phyloP scores from a whole-genome alignment of 1,140 invertebrate species.

The Oncopeltus fasciatus region DNA sequence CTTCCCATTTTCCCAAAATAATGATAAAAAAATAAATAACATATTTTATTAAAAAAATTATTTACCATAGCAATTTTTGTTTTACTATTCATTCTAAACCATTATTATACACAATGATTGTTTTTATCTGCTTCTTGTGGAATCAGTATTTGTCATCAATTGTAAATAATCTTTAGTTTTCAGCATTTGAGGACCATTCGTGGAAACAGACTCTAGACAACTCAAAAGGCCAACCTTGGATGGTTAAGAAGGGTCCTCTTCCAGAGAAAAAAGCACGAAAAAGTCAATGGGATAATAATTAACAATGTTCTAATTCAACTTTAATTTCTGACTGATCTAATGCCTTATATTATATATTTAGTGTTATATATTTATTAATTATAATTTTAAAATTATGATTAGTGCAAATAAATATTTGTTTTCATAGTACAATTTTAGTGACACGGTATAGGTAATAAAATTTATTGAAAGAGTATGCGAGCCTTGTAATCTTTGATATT shows the following conservation, averaged over 20 bases:
- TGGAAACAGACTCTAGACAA: slow-evolving; percentile 53
- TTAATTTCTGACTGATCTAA: neutral
- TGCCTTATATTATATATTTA: neutral
- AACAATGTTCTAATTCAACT: neutral
- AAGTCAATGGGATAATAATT: slow-evolving; percentile 22
- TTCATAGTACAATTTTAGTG: neutral
- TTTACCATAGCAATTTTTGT: too few relatives aligned
- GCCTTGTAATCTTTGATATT: too few relatives aligned
- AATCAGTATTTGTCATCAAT: too few relatives aligned
- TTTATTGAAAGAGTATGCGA: too few relatives aligned
- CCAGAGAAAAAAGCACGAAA: slow-evolving; percentile 22
- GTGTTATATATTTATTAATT: neutral
- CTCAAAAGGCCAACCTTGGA: slow-evolving; percentile 29
- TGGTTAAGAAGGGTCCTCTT: slow-evolving; percentile 19
- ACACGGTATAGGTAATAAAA: neutral
- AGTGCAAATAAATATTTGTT: neutral
- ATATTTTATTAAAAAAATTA: too few relatives aligned
- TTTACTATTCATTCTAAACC: too few relatives aligned
- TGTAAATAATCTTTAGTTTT: slow-evolving; percentile 52
- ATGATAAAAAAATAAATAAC: too few relatives aligned
- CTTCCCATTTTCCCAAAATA: too few relatives aligned
- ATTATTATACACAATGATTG: too few relatives aligned
- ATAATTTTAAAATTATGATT: neutral
- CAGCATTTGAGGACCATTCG: slow-evolving; percentile 57
- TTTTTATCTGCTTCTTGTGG: too few relatives aligned